Conservation (phyloP, 1,140 invertebrate species). For the Ditylenchus dipsaci region DNA sequence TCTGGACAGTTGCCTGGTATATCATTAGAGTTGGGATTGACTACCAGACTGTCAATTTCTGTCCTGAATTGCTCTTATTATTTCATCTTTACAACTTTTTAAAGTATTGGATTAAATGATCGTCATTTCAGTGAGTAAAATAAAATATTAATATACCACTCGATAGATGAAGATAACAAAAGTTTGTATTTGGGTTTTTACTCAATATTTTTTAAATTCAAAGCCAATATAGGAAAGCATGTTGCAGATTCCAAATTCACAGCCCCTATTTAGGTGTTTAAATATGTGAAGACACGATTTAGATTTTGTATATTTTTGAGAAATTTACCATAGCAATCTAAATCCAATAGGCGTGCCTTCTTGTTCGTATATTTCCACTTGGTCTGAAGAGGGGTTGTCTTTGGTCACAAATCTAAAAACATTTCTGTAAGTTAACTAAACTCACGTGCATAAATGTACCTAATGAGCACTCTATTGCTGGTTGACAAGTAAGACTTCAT, state of each 20-base stretch:
- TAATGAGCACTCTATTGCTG: slow-evolving; percentile 41
- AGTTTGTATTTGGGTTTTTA: too few species aligned
- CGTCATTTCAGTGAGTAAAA: too few species aligned
- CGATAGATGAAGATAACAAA: too few species aligned
- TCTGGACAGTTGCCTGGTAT: neutral
- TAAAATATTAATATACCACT: too few species aligned
- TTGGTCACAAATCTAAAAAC: slow-evolving; percentile 36
- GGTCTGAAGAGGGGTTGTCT: slow-evolving; percentile 40
- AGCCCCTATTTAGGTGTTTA: too few species aligned
- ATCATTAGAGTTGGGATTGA: neutral
- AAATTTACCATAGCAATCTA: slow-evolving; percentile 27
- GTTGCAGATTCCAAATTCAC: too few species aligned
- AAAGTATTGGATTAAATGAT: too few species aligned
- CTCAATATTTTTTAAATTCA: too few species aligned
- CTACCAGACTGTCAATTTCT: slow-evolving; percentile 32
- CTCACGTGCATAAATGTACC: slow-evolving; percentile 5
- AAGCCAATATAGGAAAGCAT: too few species aligned
- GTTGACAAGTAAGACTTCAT: slow-evolving; percentile 46
- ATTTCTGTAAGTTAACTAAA: neutral
- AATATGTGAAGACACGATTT: too few species aligned
- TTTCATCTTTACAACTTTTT: too few species aligned
- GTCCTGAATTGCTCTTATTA: slow-evolving; percentile 8
- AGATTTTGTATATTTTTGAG: too few species aligned
- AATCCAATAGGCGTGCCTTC: slow-evolving; percentile 44
- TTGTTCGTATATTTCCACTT: slow-evolving; percentile 17